A percentile compares a stretch with the other conserved stretches of the same genome.
These are phyloP conservation scores for Podotricha telesiphe DNA, from an alignment of 2,888 invertebrate species.

Conservation along the genomic window DNA sequence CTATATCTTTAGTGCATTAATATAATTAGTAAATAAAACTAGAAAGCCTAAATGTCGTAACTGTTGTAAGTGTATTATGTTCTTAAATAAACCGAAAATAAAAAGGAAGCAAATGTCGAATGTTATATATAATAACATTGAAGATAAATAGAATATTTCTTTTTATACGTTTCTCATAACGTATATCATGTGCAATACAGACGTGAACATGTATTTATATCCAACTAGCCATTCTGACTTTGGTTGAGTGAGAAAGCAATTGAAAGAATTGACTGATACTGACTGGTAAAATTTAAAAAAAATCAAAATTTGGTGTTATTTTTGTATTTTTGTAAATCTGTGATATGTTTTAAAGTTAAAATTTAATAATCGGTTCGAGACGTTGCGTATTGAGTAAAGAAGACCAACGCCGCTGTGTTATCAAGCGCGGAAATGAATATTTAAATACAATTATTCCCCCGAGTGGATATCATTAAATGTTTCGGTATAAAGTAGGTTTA, in stretches of 20 bases:
- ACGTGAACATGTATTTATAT: neutral
- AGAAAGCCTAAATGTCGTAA: too few species aligned
- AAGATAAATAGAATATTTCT: conserved; percentile 3
- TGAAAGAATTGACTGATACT: too few species aligned
- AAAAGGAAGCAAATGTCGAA: conserved; percentile 1
- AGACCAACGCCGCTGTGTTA: neutral
- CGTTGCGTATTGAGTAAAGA: too few species aligned
- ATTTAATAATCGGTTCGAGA: too few species aligned
- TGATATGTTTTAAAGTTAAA: too few species aligned
- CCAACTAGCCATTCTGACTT: neutral
- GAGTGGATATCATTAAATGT: neutral
- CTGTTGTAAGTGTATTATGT: neutral
- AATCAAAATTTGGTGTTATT: too few species aligned
- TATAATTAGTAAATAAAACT: too few species aligned
- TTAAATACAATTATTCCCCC: neutral
- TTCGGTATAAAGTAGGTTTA: neutral
- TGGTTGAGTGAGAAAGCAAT: neutral
- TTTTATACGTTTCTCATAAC: conserved; percentile 1
- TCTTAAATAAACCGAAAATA: neutral
- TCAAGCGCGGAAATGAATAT: too few species aligned
- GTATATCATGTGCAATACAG: conserved; percentile 13
- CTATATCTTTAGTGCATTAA: too few species aligned
- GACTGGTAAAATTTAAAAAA: too few species aligned
- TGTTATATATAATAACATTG: neutral
- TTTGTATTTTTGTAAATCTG: too few species aligned